Conservation (phyloP, 2,113 vertebrate species). For the Cheirogaleus medius region DNA sequence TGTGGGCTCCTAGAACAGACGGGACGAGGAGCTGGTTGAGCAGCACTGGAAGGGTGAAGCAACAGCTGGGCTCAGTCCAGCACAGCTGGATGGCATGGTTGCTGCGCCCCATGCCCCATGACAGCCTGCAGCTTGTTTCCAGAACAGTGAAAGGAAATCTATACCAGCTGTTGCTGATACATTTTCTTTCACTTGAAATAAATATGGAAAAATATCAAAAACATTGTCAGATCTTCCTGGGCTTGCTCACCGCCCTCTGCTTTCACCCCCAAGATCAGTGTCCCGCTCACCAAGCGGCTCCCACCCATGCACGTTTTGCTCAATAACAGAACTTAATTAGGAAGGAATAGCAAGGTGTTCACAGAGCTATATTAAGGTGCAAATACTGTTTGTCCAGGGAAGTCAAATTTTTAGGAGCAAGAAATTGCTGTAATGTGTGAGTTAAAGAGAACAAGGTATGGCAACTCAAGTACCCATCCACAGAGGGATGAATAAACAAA, state of each 20-base stretch:
- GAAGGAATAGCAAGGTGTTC: background rate
- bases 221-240: background rate
- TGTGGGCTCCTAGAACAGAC: slow-evolving; percentile 92
- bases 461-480: background rate
- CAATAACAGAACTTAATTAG: background rate
- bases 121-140: background rate
- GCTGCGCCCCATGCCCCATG: background rate
- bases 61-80: background rate
- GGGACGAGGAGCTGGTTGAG: slow-evolving; percentile 37
- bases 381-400: background rate
- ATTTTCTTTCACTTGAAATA: slow-evolving; percentile 37
- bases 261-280: background rate
- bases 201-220: background rate
- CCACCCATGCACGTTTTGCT: background rate
- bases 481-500: background rate
- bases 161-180: background rate
- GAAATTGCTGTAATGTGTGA: background rate
- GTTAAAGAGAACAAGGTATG: background rate
- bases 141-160: background rate
- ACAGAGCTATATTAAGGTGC: background rate
- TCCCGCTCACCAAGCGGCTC: background rate
- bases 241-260: background rate
- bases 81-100: background rate
- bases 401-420: background rate
- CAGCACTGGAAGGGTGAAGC: background rate